These are phyloP conservation scores for Porites evermanni DNA, from an alignment of 92 coral and sea anemone species.

Conservation along the genomic window DNA sequence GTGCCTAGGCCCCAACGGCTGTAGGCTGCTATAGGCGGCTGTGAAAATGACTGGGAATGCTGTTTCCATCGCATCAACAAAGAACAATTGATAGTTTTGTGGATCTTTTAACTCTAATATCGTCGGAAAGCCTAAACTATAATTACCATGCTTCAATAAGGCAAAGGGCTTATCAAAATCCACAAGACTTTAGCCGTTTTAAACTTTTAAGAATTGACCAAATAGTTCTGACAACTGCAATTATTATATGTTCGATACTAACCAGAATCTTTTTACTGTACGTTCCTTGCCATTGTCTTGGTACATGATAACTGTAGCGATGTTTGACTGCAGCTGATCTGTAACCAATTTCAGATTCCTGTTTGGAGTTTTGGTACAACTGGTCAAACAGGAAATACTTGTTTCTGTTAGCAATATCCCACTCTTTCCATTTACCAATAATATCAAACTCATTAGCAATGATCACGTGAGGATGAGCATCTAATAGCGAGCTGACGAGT, in stretches of 20 bases:
- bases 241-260: neutral
- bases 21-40: no score
- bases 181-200: no score
- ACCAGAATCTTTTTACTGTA: conserved; percentile 75
- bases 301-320: conserved; percentile 73
- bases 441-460: conserved; percentile 94
- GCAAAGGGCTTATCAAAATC: no score
- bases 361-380: conserved; percentile 80
- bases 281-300: conserved; percentile 94
- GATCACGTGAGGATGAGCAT: conserved; percentile 94
- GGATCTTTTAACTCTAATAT: no score
- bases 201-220: no score
- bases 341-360: conserved; percentile 67
- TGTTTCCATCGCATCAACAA: no score
- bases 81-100: no score
- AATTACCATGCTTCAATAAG: no score
- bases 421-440: conserved; percentile 77
- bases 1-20: no score
- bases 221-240: no score
- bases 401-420: conserved; percentile 77
- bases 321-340: conserved; percentile 48
- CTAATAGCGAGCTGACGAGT: conserved; percentile 91
- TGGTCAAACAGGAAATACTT: conserved; percentile 89
- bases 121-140: no score
- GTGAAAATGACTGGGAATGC: no score